Conservation (phyloP, 1,140 invertebrate genomes). For the Drosophila biarmipes region DNA sequence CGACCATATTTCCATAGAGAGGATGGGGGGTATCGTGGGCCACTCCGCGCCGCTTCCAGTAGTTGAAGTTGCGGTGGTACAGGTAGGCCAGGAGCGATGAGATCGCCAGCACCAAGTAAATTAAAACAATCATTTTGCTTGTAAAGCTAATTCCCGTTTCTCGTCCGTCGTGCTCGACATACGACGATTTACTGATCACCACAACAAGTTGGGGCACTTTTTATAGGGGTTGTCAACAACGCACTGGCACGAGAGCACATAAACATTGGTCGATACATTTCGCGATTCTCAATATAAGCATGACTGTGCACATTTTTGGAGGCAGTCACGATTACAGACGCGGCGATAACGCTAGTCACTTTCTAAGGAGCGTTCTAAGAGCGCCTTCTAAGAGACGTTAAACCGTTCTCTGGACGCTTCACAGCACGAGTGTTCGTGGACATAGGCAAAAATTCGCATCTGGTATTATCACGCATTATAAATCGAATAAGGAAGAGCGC, state of each 20-base stretch:
- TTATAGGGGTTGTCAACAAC: constrained; percentile 3
- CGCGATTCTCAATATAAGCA: constrained; percentile 12
- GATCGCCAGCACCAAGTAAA: constrained; percentile 53
- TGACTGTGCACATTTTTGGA: not conserved
- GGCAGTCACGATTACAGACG: constrained; percentile 16
- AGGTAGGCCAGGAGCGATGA: constrained; percentile 45
- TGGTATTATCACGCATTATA: not conserved
- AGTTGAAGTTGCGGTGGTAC: constrained; percentile 55
- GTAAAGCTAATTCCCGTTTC: not conserved
- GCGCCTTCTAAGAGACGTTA: not conserved
- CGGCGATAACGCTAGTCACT: constrained; percentile 9
- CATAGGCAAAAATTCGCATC: not conserved
- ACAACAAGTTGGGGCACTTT: not conserved
- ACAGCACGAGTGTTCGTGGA: not conserved
- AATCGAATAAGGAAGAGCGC: too few relatives aligned
- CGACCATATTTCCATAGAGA: constrained; percentile 77
- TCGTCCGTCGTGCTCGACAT: not conserved
- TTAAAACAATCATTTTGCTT: constrained; percentile 47
- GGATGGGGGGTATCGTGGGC: constrained; percentile 78
- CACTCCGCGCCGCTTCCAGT: constrained; percentile 84
- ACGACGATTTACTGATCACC: not conserved
- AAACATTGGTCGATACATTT: not conserved
- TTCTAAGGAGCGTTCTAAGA: not conserved
- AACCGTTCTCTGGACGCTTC: not conserved
- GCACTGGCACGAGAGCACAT: not conserved